A percentile compares a stretch with the other conserved stretches of the same genome.
Evolutionary conservation across 2,888 invertebrate genomes (phyloP).

Genomic region (Camponotus fellah): DNA sequence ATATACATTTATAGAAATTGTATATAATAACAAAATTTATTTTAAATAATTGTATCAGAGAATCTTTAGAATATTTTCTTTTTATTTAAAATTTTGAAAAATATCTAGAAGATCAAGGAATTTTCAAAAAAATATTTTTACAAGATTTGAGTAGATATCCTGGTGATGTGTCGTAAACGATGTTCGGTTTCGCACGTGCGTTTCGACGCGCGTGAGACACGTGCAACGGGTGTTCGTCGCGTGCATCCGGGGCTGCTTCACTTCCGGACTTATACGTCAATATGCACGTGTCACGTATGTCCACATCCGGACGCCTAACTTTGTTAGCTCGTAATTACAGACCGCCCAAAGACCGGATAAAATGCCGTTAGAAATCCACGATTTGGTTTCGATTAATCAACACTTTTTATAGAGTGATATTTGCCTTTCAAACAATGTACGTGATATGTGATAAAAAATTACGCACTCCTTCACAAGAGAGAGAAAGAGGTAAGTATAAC

Average conservation of each 20-base stretch:
- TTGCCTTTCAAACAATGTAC: background rate
- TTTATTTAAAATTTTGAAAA: too few species aligned
- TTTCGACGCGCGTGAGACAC: conserved; percentile 29
- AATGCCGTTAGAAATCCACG: background rate
- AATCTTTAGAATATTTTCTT: too few species aligned
- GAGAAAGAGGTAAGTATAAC: conserved; percentile 13
- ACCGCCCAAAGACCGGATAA: background rate
- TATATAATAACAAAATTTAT: too few species aligned
- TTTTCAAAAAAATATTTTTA: too few species aligned
- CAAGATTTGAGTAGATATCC: too few species aligned
- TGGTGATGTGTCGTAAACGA: conserved; percentile 6
- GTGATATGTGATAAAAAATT: background rate
- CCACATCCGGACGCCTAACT: conserved; percentile 50
- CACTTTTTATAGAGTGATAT: background rate
- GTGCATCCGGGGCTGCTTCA: conserved; percentile 30
- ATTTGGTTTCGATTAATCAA: background rate
- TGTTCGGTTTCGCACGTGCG: background rate
- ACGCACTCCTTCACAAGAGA: background rate
- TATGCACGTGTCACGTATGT: conserved; percentile 57
- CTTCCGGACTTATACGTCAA: conserved; percentile 31
- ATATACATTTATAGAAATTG: too few species aligned
- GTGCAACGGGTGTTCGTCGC: conserved; percentile 33
- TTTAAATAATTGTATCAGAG: too few species aligned
- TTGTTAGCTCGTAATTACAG: background rate
- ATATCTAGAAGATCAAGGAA: too few species aligned